Evolutionary conservation across 2,797 vertebrate genomes (phyloP).

Genomic region (Sternarchorhynchus goeldii): DNA sequence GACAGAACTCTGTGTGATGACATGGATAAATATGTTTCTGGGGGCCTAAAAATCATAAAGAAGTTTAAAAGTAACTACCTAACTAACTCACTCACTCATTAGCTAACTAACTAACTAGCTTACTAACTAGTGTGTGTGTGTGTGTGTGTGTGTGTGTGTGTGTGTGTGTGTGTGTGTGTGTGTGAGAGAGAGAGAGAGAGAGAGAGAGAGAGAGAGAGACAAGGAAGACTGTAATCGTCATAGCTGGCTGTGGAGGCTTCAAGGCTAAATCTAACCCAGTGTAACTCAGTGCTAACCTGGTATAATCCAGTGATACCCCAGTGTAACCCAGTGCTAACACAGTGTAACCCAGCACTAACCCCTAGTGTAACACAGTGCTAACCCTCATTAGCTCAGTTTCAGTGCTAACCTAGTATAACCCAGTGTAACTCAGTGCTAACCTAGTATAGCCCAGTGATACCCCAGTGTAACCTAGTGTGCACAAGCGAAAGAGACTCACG

Average conservation of each 20-base stretch:
- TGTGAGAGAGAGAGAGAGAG: slow-evolving; percentile 38
- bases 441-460: neutral
- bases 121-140: too few species aligned
- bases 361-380: too few species aligned
- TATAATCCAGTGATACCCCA: too few species aligned
- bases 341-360: too few species aligned
- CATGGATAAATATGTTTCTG: slow-evolving; percentile 57
- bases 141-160: slow-evolving; percentile 47
- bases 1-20: slow-evolving; percentile 46
- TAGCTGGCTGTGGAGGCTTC: slow-evolving; percentile 9
- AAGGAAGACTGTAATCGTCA: slow-evolving; percentile 39
- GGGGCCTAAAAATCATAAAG: slow-evolving; percentile 51
- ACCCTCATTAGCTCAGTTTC: too few species aligned
- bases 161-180: slow-evolving; percentile 47
- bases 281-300: too few species aligned
- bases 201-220: too few species aligned
- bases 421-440: neutral
- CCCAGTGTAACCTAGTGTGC: neutral
- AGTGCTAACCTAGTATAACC: too few species aligned
- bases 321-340: too few species aligned
- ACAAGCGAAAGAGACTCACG: neutral
- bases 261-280: neutral
- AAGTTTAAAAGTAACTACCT: slow-evolving; percentile 49
- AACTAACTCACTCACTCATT: too few species aligned
- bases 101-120: too few species aligned